Base-by-base conservation (phyloP, 2,797 vertebrate species). In the Australoheros facetus region DNA sequence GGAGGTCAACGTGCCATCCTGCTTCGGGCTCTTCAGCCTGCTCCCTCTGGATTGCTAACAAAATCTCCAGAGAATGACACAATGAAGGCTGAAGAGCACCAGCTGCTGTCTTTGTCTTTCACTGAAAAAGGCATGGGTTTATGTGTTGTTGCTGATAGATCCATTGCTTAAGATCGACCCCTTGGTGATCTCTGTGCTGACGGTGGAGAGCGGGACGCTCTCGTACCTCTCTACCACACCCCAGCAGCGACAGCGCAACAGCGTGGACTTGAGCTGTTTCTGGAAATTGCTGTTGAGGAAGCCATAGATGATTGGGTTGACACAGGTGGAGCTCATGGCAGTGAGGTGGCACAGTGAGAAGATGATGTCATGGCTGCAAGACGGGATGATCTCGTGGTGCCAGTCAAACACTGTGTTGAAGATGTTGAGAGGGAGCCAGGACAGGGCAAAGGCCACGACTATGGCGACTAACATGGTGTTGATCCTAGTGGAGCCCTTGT, bases 281-380 rank as follows among this genome's bases (percentile, higher is more conserved):
- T 97, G 96, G 93, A 97, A 97, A 81, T 97, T 97, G 92, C 91
- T 96, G 93, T 97, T 97, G 82, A 97, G 96, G 90, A 97, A 97
- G 28, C 96, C 96, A 2, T 97, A 97, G 87, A 97, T 96, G 87
- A 97, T 82, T n/a, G 96, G 96, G 84, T 97, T 97, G 88, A 97
- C 85, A 26, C 96, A 97, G 5, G 96, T 96, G 76, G 96, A 97
- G 2, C 93, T 92, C 96, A 97, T 97, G 71, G 96, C 96, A 0
- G 82, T 82, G 17, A 97, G 95, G 84, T 97, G 96, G 88, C 96
- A 97, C 85, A 96, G 92, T 0, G 96, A 97, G 93, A 97, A 97
- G 89, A 97, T 95, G 76, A 92, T 21, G 81, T 97, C 87, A 9
- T 97, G 95, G 77, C 94, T 92, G 26, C 96, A 97, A 60, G 82